These are phyloP conservation scores for Drosophila fulvimacula DNA, from an alignment of 2,888 invertebrate genomes.

Conservation along the genomic window DNA sequence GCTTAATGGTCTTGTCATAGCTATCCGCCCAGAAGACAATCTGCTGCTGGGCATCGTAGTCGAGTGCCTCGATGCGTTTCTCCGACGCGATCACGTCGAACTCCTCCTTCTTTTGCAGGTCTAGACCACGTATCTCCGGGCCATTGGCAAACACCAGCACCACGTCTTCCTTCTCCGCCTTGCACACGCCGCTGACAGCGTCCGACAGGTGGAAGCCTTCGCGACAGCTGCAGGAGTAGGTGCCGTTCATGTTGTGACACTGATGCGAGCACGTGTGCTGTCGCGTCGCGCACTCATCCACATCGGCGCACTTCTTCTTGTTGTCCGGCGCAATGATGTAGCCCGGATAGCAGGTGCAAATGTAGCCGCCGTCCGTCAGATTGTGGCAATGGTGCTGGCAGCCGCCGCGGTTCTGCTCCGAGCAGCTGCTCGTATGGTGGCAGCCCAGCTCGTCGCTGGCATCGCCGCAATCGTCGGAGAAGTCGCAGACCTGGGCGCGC, in stretches of 20 bases:
- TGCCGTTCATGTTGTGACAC: constrained; percentile 96
- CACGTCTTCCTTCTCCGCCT: constrained; percentile 88
- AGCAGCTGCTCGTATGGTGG: constrained; percentile 89
- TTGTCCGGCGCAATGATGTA: constrained; percentile 92
- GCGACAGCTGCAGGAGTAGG: constrained; percentile 93
- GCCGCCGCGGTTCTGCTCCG: constrained; percentile 89
- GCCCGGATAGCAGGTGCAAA: constrained; percentile 95
- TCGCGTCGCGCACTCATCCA: constrained; percentile 94
- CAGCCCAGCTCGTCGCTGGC: constrained; percentile 96
- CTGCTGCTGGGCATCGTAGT: constrained; percentile 93
- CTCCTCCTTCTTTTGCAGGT: constrained; percentile 89
- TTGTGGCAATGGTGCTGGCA: constrained; percentile 97
- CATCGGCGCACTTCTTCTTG: constrained; percentile 93
- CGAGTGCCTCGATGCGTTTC: constrained; percentile 95
- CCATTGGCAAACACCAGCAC: constrained; percentile 92
- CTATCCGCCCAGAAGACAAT: constrained; percentile 98
- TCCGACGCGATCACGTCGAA: constrained; percentile 92
- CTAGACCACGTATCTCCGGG: constrained; percentile 92
- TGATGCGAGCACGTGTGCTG: constrained; percentile 96
- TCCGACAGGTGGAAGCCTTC: constrained; percentile 92
- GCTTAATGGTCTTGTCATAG: constrained; percentile 94
- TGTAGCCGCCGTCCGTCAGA: constrained; percentile 92
- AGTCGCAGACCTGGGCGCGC: constrained; percentile 92
- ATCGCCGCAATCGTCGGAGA: constrained; percentile 95
- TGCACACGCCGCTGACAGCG: constrained; percentile 92